A percentile compares a stretch with the other conserved stretches of the same genome.
Conservation (phyloP, 2,888 invertebrate species). For the Empis stercorea region DNA sequence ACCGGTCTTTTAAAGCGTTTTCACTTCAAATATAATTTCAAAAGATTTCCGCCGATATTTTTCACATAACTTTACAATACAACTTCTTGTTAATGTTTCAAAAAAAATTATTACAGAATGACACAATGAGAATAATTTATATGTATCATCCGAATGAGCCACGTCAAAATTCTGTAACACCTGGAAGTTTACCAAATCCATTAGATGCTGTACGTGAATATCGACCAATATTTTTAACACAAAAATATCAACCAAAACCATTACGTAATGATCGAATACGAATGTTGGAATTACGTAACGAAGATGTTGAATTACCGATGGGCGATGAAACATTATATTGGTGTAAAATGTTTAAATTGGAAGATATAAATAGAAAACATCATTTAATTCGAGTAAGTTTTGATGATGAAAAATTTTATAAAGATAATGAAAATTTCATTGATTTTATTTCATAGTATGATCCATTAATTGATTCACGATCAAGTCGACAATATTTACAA, state of each 20-base stretch:
- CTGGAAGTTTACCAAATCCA: conserved; percentile 40
- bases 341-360: conserved; percentile 47
- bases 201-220: conserved; percentile 37
- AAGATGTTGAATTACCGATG: conserved; percentile 42
- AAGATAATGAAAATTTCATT: conserved; percentile 1
- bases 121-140: conserved; percentile 49
- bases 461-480: conserved; percentile 44
- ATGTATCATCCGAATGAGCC: conserved; percentile 47
- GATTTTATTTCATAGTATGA: conserved; percentile 41
- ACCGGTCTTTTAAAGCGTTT: too few relatives aligned
- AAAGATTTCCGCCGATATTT: too few relatives aligned
- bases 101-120: conserved; percentile 45
- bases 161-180: conserved; percentile 39
- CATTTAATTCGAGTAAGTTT: conserved; percentile 48
- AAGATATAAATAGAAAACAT: conserved; percentile 42
- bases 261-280: conserved; percentile 30
- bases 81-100: too few relatives aligned
- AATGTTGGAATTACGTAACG: conserved; percentile 39
- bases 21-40: too few relatives aligned
- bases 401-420: too few relatives aligned
- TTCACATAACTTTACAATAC: too few relatives aligned
- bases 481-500: conserved; percentile 44
- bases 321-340: conserved; percentile 47
- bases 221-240: conserved; percentile 44
- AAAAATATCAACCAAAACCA: conserved; percentile 40